A percentile compares a stretch with the other conserved stretches of the same genome.
phyloP scores from a whole-genome alignment of 1,140 invertebrate species.

The Xylocopa sonorina region DNA sequence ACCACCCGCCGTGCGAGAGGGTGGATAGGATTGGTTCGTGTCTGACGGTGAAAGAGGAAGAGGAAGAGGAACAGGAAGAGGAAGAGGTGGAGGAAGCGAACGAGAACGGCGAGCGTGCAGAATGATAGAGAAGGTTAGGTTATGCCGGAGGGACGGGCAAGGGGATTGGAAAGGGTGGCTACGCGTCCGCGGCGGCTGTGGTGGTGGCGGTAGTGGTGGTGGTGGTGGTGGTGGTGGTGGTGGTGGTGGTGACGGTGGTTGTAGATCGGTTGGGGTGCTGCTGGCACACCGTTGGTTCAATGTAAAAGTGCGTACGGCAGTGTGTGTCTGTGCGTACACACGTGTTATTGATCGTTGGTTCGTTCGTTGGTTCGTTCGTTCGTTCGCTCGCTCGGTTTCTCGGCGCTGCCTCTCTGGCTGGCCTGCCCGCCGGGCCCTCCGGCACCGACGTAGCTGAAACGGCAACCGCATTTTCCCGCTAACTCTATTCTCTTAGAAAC shows the following conservation, averaged over 20 bases:
- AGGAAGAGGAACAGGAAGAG: constrained; percentile 25
- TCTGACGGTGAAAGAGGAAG: constrained; percentile 46
- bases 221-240: constrained; percentile 40
- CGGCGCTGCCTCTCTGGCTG: constrained; percentile 61
- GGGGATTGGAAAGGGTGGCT: not conserved
- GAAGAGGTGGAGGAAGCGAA: constrained; percentile 20
- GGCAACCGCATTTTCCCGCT: constrained; percentile 76
- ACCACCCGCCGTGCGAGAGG: not conserved
- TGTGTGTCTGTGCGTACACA: constrained; percentile 79
- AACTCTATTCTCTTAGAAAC: constrained; percentile 74
- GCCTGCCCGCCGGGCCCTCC: constrained; percentile 61
- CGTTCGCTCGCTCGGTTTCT: constrained; percentile 51
- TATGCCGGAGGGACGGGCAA: not conserved
- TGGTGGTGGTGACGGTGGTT: constrained; percentile 49
- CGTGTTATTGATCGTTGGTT: constrained; percentile 78
- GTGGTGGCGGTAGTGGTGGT: constrained; percentile 41
- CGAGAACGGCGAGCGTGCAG: constrained; percentile 2
- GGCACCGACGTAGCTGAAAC: constrained; percentile 68
- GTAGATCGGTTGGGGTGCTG: constrained; percentile 53
- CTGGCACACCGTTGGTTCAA: constrained; percentile 36
- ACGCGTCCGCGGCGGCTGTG: constrained; percentile 30
- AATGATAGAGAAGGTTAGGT: not conserved
- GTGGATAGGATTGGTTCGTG: constrained; percentile 42
- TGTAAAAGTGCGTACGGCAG: constrained; percentile 71
- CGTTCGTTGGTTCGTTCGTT: constrained; percentile 37